Evolutionary conservation across 2,888 invertebrate genomes (phyloP).

Genomic region (Didymodactylos carnosus): DNA sequence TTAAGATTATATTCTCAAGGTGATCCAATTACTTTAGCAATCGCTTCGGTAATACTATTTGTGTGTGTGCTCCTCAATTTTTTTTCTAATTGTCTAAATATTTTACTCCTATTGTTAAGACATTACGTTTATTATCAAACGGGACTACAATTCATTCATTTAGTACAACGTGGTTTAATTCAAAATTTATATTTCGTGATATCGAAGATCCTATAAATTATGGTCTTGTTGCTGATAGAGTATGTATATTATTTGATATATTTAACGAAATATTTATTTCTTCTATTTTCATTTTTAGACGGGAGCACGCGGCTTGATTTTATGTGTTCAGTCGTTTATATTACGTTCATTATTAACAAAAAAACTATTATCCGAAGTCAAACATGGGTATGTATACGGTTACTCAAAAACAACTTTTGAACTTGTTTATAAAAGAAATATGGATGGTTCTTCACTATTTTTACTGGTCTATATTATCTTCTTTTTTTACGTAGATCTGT

Average conservation of each 20-base stretch:
- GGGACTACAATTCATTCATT: constrained; percentile 20
- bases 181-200: constrained; percentile 21
- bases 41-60: not conserved
- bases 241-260: constrained; percentile 14
- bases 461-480: too few species aligned
- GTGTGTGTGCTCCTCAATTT: too few species aligned
- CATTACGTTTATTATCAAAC: not conserved
- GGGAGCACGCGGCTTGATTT: constrained; percentile 22
- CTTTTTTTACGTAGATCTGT: not conserved
- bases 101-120: too few species aligned
- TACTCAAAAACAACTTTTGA: too few species aligned
- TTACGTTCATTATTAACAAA: constrained; percentile 12
- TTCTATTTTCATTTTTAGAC: constrained; percentile 20
- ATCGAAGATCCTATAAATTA: constrained; percentile 21
- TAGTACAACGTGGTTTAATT: constrained; percentile 23
- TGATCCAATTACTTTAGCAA: not conserved
- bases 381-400: not conserved
- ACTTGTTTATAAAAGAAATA: too few species aligned
- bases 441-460: too few species aligned
- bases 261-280: not conserved
- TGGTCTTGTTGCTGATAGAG: constrained; percentile 23
- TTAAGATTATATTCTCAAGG: not conserved
- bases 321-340: constrained; percentile 24
- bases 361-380: not conserved
- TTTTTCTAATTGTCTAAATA: not conserved